Evolutionary conservation across 1,140 invertebrate genomes (phyloP).

Genomic region (Sycobia sp.): DNA sequence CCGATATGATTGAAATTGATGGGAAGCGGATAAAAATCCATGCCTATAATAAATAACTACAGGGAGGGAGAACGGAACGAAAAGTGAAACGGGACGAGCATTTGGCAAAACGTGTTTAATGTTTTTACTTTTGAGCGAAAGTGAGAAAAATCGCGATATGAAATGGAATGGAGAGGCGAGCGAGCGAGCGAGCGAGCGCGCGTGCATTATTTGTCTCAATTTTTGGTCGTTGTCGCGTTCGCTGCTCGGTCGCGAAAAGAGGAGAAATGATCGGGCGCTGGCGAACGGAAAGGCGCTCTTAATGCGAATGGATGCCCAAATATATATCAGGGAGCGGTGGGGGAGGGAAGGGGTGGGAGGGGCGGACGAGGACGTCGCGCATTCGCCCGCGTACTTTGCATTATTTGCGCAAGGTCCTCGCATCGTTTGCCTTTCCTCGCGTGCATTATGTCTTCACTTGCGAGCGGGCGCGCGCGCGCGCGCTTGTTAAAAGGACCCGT

Average conservation of each 20-base stretch:
- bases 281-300: conserved; percentile 26
- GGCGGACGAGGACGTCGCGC: conserved; percentile 29
- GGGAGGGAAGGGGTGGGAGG: too few relatives aligned
- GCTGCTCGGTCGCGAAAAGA: neutral
- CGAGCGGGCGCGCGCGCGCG: too few relatives aligned
- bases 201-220: conserved; percentile 33
- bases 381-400: conserved; percentile 58
- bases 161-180: neutral
- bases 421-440: conserved; percentile 48
- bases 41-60: too few relatives aligned
- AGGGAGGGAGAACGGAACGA: too few relatives aligned
- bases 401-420: conserved; percentile 57
- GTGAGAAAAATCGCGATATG: neutral
- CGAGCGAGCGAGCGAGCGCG: too few relatives aligned
- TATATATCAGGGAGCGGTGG: conserved; percentile 49
- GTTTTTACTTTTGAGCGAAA: neutral
- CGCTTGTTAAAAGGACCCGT: conserved; percentile 26
- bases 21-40: too few relatives aligned
- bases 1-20: too few relatives aligned
- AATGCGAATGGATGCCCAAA: conserved; percentile 58
- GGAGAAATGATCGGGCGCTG: neutral
- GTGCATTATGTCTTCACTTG: conserved; percentile 27
- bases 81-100: too few relatives aligned
- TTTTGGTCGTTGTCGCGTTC: neutral
- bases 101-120: too few relatives aligned